Base-by-base conservation (phyloP, 2,888 invertebrate species). In the Villa cingulata region DNA sequence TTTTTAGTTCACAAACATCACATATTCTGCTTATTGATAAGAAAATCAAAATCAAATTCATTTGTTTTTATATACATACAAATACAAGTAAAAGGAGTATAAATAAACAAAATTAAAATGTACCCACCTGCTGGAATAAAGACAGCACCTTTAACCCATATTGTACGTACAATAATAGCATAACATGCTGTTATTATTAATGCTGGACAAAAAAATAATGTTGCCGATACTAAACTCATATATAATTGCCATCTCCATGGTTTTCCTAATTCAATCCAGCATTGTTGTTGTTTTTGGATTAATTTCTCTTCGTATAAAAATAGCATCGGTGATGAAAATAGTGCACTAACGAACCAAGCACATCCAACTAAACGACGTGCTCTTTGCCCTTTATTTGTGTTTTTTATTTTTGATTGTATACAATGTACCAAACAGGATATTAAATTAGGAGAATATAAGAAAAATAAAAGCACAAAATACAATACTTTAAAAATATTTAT, bases 311-410 rank as follows among this genome's bases (percentile, higher is more conserved):
- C 85, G 59, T 87, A 87, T 2, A 89, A 73, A 54, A 89, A 75
- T 49, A 89, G 74, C 27, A 86, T 82, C 34, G 91, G 91, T 40
- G 83, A 71, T 2, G 91, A 86, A 65, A 91, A 89, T 29, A 89
- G 55, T 14, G 82, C 78, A 58, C 89, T 88, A 51, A 89, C 73
- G 9, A 81, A 63, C 91, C 91, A 92, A 0, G 91, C 89, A 6
- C 80, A 75, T 6, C 80, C 77, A 9, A 91, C 82, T 46, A 92
- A 74, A 42, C 79, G 76, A 55, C 84, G 76, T 0, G 90, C 90
- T 56, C 90, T 76, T 64, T 84, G 81, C 89, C 90, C 90, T 90
- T n/a, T n/a, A n/a, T n/a, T n/a, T n/a, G n/a, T n/a, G n/a, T n/a
- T n/a, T n/a, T n/a, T n/a, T 45, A 50, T 50, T 46, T 18, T 14